Percentiles rank a stretch among this genome's conserved stretches.
Conservation (phyloP, 2,113 vertebrate genomes). For the Cynocephalus volans region DNA sequence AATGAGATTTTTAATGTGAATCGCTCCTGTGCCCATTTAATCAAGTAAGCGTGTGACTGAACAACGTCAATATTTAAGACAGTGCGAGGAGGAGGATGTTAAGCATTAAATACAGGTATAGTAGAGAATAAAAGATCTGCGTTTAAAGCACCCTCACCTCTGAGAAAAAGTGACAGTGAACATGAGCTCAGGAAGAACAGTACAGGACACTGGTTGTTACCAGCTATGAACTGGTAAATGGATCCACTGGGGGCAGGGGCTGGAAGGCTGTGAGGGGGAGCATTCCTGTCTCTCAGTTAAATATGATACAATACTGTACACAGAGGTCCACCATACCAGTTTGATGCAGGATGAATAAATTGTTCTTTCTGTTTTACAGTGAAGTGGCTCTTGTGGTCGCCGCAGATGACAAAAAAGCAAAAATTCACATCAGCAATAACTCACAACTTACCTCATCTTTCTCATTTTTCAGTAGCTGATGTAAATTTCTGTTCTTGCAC, state of each 20-base stretch:
- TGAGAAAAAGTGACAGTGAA: not conserved
- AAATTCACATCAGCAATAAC: not conserved
- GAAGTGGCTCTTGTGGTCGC: not conserved
- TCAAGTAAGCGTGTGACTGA: not conserved
- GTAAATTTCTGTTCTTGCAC: constrained; percentile 96
- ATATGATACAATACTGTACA: not conserved
- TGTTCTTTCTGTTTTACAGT: not conserved
- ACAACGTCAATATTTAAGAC: not conserved
- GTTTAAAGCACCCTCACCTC: not conserved
- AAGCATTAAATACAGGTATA: not conserved
- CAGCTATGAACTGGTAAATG: not conserved
- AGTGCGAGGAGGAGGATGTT: not conserved
- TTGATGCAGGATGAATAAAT: not conserved
- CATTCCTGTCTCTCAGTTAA: not conserved
- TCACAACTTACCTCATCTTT: constrained; percentile 95
- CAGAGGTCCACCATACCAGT: too few relatives aligned
- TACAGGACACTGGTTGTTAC: not conserved
- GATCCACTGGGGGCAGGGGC: rapidly evolving
- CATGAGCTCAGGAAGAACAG: not conserved
- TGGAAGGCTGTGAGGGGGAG: too few relatives aligned
- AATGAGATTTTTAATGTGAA: constrained; percentile 5
- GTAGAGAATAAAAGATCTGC: not conserved
- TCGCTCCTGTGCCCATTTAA: not conserved
- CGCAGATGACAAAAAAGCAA: not conserved
- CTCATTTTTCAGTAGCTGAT: constrained; percentile 97